Percentiles rank a stretch among this genome's conserved stretches.
Evolutionary conservation across 2,113 vertebrate genomes (phyloP).

Genomic region (Strigops habroptila): DNA sequence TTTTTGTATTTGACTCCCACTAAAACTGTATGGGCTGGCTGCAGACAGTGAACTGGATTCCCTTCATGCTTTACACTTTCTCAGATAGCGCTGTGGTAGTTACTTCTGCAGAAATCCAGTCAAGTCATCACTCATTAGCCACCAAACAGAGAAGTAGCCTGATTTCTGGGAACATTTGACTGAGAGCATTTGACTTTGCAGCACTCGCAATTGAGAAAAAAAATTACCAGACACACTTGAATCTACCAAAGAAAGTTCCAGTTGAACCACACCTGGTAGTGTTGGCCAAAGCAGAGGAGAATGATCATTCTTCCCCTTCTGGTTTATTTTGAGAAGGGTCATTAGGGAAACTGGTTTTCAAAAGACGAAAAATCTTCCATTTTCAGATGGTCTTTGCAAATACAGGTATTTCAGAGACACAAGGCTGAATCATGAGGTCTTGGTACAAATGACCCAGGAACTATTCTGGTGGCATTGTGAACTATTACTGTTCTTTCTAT

Average conservation of each 20-base stretch:
- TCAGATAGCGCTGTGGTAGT: neutral
- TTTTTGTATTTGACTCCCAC: neutral
- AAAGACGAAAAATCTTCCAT: neutral
- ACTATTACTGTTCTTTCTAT: neutral
- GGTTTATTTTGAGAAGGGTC: neutral
- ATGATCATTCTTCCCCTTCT: neutral
- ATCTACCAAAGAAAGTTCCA: neutral
- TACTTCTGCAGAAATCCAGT: neutral
- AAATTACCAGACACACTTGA: neutral
- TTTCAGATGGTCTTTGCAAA: neutral
- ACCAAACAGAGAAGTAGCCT: neutral
- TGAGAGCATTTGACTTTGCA: neutral
- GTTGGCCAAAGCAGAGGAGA: neutral
- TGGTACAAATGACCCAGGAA: neutral
- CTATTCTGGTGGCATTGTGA: neutral
- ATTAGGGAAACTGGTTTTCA: neutral
- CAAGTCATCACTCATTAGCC: neutral
- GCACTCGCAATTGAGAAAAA: neutral
- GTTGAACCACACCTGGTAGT: neutral
- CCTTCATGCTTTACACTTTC: neutral
- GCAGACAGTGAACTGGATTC: neutral
- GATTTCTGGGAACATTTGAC: neutral
- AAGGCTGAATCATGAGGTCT: neutral
- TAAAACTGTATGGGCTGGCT: fast-evolving
- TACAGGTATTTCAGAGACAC: neutral